phyloP scores from a whole-genome alignment of 2,888 invertebrate genomes.

The Rhaphigaster nebulosa region DNA sequence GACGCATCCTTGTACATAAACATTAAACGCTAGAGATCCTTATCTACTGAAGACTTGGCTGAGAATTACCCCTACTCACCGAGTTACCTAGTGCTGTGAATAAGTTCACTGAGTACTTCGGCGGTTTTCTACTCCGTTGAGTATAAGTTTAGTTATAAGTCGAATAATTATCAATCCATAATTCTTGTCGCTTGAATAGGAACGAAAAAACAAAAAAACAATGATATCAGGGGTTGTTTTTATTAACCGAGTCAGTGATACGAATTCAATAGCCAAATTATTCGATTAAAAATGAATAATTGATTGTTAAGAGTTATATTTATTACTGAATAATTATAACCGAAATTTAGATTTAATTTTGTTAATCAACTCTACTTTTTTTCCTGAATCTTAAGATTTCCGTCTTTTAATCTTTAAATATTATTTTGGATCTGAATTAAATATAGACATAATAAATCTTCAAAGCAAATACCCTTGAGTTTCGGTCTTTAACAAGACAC shows the following conservation, averaged over 20 bases:
- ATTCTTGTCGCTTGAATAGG: not conserved
- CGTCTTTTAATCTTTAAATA: too few relatives aligned
- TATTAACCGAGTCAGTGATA: not conserved
- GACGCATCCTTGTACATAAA: slow-evolving; percentile 3
- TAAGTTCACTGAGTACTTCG: not conserved
- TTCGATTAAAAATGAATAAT: too few relatives aligned
- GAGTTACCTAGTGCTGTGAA: not conserved
- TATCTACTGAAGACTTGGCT: not conserved
- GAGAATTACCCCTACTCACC: not conserved
- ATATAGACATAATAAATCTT: not conserved
- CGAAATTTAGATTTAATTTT: too few relatives aligned
- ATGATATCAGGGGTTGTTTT: not conserved
- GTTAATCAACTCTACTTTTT: too few relatives aligned
- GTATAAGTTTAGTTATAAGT: not conserved
- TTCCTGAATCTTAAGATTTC: too few relatives aligned
- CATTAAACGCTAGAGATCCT: not conserved
- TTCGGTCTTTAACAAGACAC: not conserved
- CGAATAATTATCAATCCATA: not conserved
- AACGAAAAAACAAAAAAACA: not conserved
- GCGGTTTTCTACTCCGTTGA: not conserved
- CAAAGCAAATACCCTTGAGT: not conserved
- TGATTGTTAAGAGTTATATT: too few relatives aligned
- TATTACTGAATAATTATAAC: too few relatives aligned
- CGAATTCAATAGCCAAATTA: not conserved
- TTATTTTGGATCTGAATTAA: not conserved